These are phyloP conservation scores for Dicrostonyx torquatus DNA, from an alignment of 2,797 vertebrate genomes.

Conservation along the genomic window DNA sequence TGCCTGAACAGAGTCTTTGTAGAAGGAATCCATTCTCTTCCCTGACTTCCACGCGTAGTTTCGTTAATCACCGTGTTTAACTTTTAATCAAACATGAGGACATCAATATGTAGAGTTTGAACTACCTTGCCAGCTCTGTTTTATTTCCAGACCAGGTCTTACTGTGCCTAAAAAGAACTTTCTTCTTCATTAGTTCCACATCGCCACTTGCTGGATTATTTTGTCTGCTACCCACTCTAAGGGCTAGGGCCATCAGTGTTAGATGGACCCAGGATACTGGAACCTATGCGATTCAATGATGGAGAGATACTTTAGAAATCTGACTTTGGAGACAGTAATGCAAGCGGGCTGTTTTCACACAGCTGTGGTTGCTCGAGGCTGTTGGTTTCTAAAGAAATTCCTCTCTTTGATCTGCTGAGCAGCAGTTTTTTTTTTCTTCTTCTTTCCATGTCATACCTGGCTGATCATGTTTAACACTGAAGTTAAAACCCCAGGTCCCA, in stretches of 20 bases:
- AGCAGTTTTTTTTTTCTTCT: background rate
- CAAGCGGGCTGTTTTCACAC: background rate
- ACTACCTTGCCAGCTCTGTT: constrained; percentile 54
- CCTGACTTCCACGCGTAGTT: constrained; percentile 53
- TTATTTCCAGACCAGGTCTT: constrained; percentile 61
- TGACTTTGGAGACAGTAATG: background rate
- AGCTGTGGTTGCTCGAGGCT: background rate
- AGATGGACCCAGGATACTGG: background rate
- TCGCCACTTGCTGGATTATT: constrained; percentile 21
- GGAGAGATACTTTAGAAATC: background rate
- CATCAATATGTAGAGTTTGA: constrained; percentile 53
- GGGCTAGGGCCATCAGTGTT: background rate
- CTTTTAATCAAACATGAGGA: constrained; percentile 75
- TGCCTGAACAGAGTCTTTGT: constrained; percentile 49
- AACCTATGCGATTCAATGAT: constrained; percentile 8
- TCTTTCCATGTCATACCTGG: background rate
- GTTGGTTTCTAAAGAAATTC: constrained; percentile 10
- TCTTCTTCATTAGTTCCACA: constrained; percentile 27
- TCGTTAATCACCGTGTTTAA: constrained; percentile 75
- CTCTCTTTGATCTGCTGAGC: constrained; percentile 14
- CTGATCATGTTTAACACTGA: constrained; percentile 35
- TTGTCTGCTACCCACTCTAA: background rate
- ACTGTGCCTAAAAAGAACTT: constrained; percentile 74
- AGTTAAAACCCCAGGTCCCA: constrained; percentile 29
- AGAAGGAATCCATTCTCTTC: constrained; percentile 15